These are phyloP conservation scores for Nasonia longicornis DNA, from an alignment of 1,140 invertebrate genomes.

Conservation along the genomic window DNA sequence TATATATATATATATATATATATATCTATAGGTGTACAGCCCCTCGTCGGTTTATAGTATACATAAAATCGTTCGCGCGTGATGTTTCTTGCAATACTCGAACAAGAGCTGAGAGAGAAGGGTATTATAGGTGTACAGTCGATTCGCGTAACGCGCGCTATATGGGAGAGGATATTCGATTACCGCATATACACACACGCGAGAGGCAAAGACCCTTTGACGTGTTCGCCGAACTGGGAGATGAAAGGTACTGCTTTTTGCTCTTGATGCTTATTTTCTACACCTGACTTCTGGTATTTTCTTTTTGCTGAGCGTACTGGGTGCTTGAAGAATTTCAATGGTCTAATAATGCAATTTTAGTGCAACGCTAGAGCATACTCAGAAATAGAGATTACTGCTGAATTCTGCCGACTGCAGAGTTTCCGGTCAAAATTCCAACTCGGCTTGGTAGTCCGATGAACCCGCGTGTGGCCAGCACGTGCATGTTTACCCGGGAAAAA, in stretches of 20 bases:
- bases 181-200: neutral
- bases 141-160: neutral
- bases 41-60: neutral
- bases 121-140: neutral
- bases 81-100: slow-evolving; percentile 17
- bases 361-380: too few relatives aligned
- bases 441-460: neutral
- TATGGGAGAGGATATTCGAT: slow-evolving; percentile 14
- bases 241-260: neutral
- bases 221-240: neutral
- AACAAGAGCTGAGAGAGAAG: neutral
- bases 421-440: neutral
- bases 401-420: neutral
- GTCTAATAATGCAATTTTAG: too few relatives aligned
- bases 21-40: neutral
- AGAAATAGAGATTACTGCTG: too few relatives aligned
- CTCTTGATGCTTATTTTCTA: neutral
- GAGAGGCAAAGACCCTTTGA: neutral
- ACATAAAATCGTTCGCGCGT: slow-evolving; percentile 17
- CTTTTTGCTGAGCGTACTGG: neutral
- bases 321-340: neutral
- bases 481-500: neutral
- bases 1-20: too few relatives aligned
- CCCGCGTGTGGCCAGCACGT: neutral
- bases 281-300: neutral